Conservation (phyloP, 1,140 invertebrate genomes). For the Tetraneura akinire region DNA sequence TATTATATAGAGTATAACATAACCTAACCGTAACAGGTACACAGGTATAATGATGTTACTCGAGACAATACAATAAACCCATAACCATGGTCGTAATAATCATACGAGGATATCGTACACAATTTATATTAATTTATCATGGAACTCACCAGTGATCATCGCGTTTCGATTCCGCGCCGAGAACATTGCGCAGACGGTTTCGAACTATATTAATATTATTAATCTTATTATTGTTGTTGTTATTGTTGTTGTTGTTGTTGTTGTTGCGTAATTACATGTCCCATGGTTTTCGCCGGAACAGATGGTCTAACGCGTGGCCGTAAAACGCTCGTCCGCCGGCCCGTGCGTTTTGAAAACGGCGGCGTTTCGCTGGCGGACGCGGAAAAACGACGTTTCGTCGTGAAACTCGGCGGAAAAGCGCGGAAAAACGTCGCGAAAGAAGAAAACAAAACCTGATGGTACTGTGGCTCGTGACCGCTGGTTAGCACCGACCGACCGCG, state of each 20-base stretch:
- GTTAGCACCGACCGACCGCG: neutral
- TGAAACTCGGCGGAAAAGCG: neutral
- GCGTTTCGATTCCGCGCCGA: constrained; percentile 38
- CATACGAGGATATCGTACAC: no score
- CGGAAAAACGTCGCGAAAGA: neutral
- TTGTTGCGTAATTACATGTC: neutral
- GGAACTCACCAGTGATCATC: constrained; percentile 18
- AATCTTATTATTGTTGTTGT: no score
- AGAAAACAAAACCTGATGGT: no score
- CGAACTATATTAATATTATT: no score
- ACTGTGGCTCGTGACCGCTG: no score
- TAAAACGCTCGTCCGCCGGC: neutral
- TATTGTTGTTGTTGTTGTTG: no score
- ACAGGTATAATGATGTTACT: no score
- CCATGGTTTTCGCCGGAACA: constrained; percentile 1
- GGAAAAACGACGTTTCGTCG: neutral
- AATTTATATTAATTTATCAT: no score
- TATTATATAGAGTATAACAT: no score
- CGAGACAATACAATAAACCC: no score
- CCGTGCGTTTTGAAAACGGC: neutral
- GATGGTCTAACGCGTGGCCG: constrained; percentile 6
- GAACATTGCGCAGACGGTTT: neutral
- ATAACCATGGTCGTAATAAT: no score
- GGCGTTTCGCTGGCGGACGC: neutral
- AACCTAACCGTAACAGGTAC: no score